Conservation (phyloP, 2,113 vertebrate species). For the Candoia aspera region DNA sequence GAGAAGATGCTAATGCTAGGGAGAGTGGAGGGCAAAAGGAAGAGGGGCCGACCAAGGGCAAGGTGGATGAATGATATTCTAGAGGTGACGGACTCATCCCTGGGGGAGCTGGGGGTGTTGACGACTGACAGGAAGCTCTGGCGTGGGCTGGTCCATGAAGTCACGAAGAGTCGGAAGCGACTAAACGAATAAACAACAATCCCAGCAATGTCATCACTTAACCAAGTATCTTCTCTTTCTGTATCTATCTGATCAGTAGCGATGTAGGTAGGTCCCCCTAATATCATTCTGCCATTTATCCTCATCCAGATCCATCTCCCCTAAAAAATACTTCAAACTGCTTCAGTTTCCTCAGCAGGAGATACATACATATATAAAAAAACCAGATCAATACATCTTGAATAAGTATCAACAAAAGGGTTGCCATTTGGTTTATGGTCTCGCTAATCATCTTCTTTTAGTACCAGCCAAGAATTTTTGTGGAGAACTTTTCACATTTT, state of each 20-base stretch:
- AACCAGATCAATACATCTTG: not conserved
- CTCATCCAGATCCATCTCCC: not conserved
- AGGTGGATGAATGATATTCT: too few relatives aligned
- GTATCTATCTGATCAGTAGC: not conserved
- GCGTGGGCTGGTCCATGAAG: too few relatives aligned
- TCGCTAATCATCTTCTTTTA: constrained; percentile 36
- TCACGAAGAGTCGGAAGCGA: too few relatives aligned
- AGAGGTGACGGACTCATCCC: too few relatives aligned
- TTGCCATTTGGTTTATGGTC: constrained; percentile 29
- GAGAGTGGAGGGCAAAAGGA: too few relatives aligned
- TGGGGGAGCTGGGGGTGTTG: too few relatives aligned
- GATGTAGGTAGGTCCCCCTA: not conserved
- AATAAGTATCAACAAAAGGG: not conserved
- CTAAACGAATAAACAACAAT: too few relatives aligned
- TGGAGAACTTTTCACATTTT: constrained; percentile 36
- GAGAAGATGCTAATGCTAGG: too few relatives aligned
- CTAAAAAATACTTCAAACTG: not conserved
- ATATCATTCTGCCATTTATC: not conserved
- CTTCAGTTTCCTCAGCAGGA: not conserved
- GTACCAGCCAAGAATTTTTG: constrained; percentile 49
- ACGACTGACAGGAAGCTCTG: too few relatives aligned
- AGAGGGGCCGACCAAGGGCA: too few relatives aligned
- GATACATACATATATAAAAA: not conserved
- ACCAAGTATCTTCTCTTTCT: not conserved
- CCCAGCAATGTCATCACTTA: not conserved